These are phyloP conservation scores for Oscheius sp. DNA, from an alignment of 2,888 invertebrate genomes.

Conservation along the genomic window DNA sequence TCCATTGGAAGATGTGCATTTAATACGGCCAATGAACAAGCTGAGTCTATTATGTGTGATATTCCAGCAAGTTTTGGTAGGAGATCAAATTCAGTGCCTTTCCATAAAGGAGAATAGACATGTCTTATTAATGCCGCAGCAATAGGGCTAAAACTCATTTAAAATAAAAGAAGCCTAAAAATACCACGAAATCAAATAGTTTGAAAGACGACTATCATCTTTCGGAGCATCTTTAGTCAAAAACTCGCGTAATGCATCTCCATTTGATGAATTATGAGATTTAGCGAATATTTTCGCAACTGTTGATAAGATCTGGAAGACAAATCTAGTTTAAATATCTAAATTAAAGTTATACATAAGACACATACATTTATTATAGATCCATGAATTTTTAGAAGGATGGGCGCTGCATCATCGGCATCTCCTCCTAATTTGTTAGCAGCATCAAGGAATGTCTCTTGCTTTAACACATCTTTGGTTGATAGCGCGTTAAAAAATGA, in stretches of 20 bases:
- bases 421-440: conserved; percentile 11
- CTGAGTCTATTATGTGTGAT: neutral
- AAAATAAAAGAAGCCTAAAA: neutral
- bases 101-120: conserved; percentile 1
- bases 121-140: neutral
- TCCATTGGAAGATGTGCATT: conserved; percentile 47
- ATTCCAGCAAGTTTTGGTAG: conserved; percentile 7
- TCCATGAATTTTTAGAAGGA: conserved; percentile 12
- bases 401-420: conserved; percentile 4
- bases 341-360: neutral
- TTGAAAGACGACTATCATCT: conserved; percentile 10
- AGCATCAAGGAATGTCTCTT: conserved; percentile 1
- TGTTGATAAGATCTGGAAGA: neutral
- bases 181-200: conserved; percentile 14
- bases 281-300: neutral
- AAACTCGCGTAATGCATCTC: neutral
- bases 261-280: neutral
- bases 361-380: neutral
- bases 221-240: conserved; percentile 19
- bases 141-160: neutral
- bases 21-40: conserved; percentile 12
- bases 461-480: neutral
- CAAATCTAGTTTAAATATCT: neutral
- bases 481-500: neutral
- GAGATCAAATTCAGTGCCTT: neutral